Percentiles rank a stretch among this genome's conserved stretches.
Conservation (phyloP, 2,113 vertebrate genomes). For the Canis aureus region DNA sequence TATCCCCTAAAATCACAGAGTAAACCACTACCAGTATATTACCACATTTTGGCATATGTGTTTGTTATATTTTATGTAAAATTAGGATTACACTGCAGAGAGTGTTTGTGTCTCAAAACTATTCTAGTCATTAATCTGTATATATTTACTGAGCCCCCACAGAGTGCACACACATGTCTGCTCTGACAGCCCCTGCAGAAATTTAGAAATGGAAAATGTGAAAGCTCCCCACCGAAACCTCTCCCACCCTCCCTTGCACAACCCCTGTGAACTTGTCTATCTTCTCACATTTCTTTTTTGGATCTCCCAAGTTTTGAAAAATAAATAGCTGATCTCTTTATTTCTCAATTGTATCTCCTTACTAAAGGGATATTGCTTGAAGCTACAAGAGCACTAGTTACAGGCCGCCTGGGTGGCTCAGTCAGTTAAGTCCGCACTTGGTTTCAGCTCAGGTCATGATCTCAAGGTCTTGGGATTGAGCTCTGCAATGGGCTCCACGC, state of each 20-base stretch:
- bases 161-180: not conserved
- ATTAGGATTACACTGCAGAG: not conserved
- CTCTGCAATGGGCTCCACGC: accelerated
- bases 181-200: not conserved
- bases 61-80: not conserved
- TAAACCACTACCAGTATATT: not conserved
- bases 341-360: not conserved
- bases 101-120: not conserved
- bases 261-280: not conserved
- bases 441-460: not conserved
- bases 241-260: not conserved
- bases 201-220: not conserved
- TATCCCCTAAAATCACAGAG: not conserved
- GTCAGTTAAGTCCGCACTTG: not conserved
- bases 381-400: not conserved
- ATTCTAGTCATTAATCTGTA: not conserved
- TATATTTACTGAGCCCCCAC: not conserved
- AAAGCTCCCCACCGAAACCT: not conserved
- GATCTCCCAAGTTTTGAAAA: not conserved
- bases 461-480: not conserved
- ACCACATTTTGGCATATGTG: not conserved
- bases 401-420: not conserved
- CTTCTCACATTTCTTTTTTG: not conserved
- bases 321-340: not conserved
- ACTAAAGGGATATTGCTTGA: not conserved